Percentiles rank a stretch among this genome's conserved stretches.
phyloP scores from a whole-genome alignment of 2,113 vertebrate species.

The Tragelaphus scriptus region DNA sequence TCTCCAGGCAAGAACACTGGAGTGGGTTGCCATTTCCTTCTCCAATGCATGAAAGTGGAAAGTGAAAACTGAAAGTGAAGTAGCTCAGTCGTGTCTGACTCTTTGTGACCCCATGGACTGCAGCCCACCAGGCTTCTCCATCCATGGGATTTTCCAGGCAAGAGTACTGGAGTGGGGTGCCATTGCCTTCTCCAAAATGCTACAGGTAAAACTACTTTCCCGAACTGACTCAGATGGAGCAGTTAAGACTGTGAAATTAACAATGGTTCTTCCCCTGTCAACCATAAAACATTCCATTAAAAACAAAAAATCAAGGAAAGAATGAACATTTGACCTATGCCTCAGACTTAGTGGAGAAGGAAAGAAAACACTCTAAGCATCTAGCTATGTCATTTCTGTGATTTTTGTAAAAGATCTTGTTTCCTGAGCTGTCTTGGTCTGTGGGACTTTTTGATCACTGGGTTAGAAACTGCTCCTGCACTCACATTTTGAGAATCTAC shows the following conservation, averaged over 20 bases:
- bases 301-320: background rate
- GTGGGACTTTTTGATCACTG: constrained; percentile 46
- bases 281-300: constrained; percentile 52
- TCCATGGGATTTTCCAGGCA: too few relatives aligned
- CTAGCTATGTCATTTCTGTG: constrained; percentile 45
- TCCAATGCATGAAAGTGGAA: too few relatives aligned
- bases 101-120: too few relatives aligned
- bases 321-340: constrained; percentile 71
- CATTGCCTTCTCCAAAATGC: background rate
- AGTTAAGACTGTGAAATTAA: constrained; percentile 45
- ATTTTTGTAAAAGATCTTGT: constrained; percentile 46
- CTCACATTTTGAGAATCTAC: constrained; percentile 47
- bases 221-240: constrained; percentile 59
- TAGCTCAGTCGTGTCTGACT: too few relatives aligned
- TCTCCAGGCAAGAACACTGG: too few relatives aligned
- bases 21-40: too few relatives aligned
- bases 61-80: too few relatives aligned
- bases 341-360: constrained; percentile 51
- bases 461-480: background rate
- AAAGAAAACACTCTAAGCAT: background rate
- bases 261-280: constrained; percentile 41
- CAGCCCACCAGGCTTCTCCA: too few relatives aligned
- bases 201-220: constrained; percentile 40
- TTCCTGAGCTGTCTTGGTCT: constrained; percentile 57
- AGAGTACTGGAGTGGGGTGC: too few relatives aligned